Conservation (phyloP, 2,113 vertebrate genomes). For the Pitta sordida region DNA sequence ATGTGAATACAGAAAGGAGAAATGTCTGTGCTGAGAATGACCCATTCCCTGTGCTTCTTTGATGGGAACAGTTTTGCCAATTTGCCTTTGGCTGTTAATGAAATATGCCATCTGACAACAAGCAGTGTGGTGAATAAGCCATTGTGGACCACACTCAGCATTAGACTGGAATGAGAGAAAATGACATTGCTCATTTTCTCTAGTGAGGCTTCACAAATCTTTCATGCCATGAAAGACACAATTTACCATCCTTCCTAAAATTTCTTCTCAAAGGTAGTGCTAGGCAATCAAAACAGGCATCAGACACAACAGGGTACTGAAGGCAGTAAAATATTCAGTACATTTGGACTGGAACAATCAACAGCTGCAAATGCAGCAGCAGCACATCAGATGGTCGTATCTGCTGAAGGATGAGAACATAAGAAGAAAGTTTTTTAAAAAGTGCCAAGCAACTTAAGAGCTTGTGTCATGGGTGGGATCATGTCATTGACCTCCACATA, state of each 20-base stretch:
- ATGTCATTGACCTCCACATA: background rate
- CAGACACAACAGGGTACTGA: background rate
- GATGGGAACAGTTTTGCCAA: background rate
- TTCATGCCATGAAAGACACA: background rate
- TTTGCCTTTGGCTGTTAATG: background rate
- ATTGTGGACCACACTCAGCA: background rate
- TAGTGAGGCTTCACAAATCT: background rate
- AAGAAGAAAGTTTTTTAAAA: background rate
- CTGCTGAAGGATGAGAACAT: background rate
- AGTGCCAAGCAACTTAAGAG: background rate
- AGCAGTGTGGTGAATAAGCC: background rate
- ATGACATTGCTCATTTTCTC: background rate
- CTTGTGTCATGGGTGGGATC: background rate
- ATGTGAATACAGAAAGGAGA: background rate
- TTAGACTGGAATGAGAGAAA: background rate
- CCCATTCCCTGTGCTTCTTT: background rate
- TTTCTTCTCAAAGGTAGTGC: background rate
- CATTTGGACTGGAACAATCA: background rate
- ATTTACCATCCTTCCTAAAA: background rate
- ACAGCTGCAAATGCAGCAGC: conserved; percentile 4
- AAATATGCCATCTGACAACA: background rate
- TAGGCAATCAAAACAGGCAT: background rate
- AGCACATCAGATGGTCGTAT: background rate
- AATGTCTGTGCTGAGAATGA: background rate
- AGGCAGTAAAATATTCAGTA: background rate